These are phyloP conservation scores for Corythaixoides concolor DNA, from an alignment of 2,113 vertebrate species.

Conservation along the genomic window DNA sequence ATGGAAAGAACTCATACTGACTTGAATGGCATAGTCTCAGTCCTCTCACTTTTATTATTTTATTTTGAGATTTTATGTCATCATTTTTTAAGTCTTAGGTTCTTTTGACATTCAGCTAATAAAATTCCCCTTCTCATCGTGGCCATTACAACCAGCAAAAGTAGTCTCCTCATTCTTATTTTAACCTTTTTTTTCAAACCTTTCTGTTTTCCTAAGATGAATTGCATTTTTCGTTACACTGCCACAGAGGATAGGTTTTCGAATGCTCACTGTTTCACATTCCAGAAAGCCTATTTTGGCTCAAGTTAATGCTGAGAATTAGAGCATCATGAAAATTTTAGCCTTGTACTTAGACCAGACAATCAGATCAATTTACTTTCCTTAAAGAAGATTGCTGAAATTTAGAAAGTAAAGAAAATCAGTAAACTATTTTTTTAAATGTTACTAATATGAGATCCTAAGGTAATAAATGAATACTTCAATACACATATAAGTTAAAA, in stretches of 20 bases:
- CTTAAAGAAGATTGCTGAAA: not conserved
- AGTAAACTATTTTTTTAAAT: not conserved
- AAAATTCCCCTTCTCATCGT: not conserved
- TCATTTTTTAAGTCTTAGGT: not conserved
- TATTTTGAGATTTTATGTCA: not conserved
- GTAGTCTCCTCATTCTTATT: not conserved
- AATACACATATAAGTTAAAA: not conserved
- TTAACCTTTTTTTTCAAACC: not conserved
- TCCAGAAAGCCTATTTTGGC: not conserved
- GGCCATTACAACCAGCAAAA: not conserved
- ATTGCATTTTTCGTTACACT: not conserved
- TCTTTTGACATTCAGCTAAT: not conserved
- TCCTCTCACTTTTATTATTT: not conserved
- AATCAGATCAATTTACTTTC: not conserved
- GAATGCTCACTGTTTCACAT: not conserved
- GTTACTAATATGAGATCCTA: not conserved
- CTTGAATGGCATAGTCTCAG: not conserved
- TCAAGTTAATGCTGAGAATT: not conserved
- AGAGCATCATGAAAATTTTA: not conserved
- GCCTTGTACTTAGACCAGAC: not conserved
- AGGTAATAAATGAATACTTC: not conserved
- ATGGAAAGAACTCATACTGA: not conserved
- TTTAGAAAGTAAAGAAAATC: not conserved
- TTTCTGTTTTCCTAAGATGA: not conserved
- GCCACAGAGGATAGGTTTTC: not conserved